Evolutionary conservation across 2,888 invertebrate genomes (phyloP).

Genomic region (Lithodes maja): DNA sequence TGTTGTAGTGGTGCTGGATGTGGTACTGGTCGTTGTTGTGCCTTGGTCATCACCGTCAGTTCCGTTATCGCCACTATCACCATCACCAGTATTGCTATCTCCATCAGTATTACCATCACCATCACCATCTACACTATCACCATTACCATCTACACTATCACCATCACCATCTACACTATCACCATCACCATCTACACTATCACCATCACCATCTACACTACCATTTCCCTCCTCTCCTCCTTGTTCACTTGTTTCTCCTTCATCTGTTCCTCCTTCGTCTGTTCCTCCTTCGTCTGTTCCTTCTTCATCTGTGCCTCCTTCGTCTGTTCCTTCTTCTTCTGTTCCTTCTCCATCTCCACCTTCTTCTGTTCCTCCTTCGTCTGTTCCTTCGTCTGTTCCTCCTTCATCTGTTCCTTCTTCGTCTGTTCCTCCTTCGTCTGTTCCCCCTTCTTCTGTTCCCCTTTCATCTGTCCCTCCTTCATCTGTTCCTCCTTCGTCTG

Average conservation of each 20-base stretch:
- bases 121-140: background rate
- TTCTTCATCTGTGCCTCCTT: background rate
- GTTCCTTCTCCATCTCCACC: slow-evolving; percentile 1
- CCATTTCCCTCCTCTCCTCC: background rate
- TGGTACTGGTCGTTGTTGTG: background rate
- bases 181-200: background rate
- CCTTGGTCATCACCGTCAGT: background rate
- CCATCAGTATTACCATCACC: background rate
- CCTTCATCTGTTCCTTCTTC: background rate
- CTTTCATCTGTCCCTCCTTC: background rate
- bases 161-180: background rate
- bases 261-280: background rate
- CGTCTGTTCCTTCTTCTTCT: background rate
- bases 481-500: background rate
- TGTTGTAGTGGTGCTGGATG: slow-evolving; percentile 1
- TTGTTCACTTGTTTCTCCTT: background rate
- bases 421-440: background rate
- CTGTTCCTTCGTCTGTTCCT: background rate
- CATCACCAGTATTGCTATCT: background rate
- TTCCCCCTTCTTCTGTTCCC: too few species aligned
- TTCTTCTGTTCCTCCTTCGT: background rate
- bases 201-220: slow-evolving; percentile 9
- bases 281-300: background rate
- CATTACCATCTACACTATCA: background rate
- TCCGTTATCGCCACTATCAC: background rate